Conservation (phyloP, 2,888 invertebrate genomes). For the Biston betularia region DNA sequence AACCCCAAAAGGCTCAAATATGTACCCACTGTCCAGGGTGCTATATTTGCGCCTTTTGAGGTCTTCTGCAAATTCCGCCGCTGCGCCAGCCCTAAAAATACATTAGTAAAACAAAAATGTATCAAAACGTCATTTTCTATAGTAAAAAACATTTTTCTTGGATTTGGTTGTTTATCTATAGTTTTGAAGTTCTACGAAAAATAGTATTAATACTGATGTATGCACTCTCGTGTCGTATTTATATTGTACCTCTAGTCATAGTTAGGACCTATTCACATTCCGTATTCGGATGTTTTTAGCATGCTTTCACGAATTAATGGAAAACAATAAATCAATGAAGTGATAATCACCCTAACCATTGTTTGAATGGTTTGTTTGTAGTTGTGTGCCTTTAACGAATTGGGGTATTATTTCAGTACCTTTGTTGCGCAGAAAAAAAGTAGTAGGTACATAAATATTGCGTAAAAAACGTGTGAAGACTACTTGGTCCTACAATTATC, state of each 20-base stretch:
- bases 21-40: no score
- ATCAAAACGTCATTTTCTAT: no score
- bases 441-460: conserved; percentile 55
- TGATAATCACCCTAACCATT: conserved; percentile 52
- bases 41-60: no score
- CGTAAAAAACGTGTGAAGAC: conserved; percentile 33
- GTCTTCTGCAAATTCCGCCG: no score
- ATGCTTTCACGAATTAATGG: conserved; percentile 16
- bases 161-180: no score
- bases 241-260: conserved; percentile 47
- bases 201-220: conserved; percentile 9
- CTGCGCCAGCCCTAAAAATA: no score
- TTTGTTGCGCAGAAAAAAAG: conserved; percentile 39
- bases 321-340: conserved; percentile 30
- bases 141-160: no score
- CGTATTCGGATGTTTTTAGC: conserved; percentile 60
- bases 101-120: no score
- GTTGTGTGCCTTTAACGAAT: conserved; percentile 65
- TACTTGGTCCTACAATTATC: no score
- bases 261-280: conserved; percentile 41
- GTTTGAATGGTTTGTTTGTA: conserved; percentile 47
- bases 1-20: no score
- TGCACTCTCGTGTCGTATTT: conserved; percentile 15
- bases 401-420: conserved; percentile 43
- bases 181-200: neutral